Conservation (phyloP, 64 coral and sea anemone species). For the Exaiptasia diaphana region DNA sequence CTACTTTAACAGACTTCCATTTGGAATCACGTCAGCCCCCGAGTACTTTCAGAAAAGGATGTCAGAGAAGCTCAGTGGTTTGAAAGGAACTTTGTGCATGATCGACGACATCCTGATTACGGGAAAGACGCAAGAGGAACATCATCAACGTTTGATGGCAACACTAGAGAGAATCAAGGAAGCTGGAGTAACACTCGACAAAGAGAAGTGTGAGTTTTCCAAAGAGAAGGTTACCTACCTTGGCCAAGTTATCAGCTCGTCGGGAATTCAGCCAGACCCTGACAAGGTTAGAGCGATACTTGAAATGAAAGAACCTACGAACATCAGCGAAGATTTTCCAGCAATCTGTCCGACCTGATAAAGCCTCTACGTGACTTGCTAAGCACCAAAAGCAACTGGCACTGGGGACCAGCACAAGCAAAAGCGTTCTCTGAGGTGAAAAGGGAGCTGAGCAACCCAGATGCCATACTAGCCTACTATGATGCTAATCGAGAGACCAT, state of each 20-base stretch:
- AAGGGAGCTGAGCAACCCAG: too few relatives aligned
- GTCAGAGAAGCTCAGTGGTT: background rate
- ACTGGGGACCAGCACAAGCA: too few relatives aligned
- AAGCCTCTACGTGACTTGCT: too few relatives aligned
- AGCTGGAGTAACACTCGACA: background rate
- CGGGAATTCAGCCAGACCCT: background rate
- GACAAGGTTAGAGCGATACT: slow-evolving; percentile 17
- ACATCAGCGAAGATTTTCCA: background rate
- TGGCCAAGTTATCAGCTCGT: background rate
- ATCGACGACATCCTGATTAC: background rate
- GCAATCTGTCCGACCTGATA: too few relatives aligned
- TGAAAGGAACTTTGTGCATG: background rate
- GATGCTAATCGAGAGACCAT: background rate
- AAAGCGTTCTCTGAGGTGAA: too few relatives aligned
- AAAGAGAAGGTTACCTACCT: background rate
- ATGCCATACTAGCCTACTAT: background rate
- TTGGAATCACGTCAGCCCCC: background rate
- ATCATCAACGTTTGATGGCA: background rate
- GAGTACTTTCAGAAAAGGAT: slow-evolving; percentile 26
- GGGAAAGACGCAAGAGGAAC: background rate
- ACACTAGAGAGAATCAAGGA: slow-evolving; percentile 15
- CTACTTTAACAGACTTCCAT: slow-evolving; percentile 8
- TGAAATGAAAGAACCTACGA: slow-evolving; percentile 4
- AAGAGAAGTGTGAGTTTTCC: slow-evolving; percentile 43
- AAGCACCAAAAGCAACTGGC: too few relatives aligned